phyloP scores from a whole-genome alignment of 2,888 invertebrate genomes.

The Amphimallon solstitiale region DNA sequence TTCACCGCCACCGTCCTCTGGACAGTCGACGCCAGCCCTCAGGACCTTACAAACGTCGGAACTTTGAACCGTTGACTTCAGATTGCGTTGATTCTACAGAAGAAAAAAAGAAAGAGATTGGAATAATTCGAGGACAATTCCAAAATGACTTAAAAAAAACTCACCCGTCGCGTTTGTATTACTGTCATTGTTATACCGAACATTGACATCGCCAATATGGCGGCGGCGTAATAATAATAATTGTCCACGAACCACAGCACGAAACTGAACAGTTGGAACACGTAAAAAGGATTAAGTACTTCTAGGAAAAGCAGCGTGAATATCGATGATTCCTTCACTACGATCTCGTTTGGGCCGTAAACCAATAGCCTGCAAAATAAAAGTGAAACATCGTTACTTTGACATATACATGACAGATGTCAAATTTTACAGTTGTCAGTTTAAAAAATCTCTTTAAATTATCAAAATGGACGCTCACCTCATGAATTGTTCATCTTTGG shows the following conservation, averaged over 20 bases:
- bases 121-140: background rate
- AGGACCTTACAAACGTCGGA: constrained; percentile 78
- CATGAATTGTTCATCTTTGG: constrained; percentile 70
- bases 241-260: constrained; percentile 89
- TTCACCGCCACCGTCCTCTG: constrained; percentile 50
- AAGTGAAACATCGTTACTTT: no score
- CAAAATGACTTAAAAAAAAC: constrained; percentile 43
- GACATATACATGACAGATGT: no score
- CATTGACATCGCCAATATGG: constrained; percentile 85
- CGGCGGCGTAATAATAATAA: constrained; percentile 89
- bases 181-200: constrained; percentile 86
- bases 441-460: background rate
- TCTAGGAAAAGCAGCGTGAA: constrained; percentile 80
- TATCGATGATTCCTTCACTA: constrained; percentile 80
- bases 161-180: constrained; percentile 84
- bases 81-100: constrained; percentile 83
- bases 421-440: no score
- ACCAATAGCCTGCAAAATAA: constrained; percentile 72
- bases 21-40: constrained; percentile 55
- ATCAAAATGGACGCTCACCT: constrained; percentile 63
- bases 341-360: constrained; percentile 86
- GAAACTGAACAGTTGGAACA: constrained; percentile 93
- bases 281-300: constrained; percentile 93
- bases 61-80: constrained; percentile 90
- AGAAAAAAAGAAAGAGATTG: constrained; percentile 45